Base-by-base conservation (phyloP, 2,797 vertebrate species). In the Eulemur mongoz region DNA sequence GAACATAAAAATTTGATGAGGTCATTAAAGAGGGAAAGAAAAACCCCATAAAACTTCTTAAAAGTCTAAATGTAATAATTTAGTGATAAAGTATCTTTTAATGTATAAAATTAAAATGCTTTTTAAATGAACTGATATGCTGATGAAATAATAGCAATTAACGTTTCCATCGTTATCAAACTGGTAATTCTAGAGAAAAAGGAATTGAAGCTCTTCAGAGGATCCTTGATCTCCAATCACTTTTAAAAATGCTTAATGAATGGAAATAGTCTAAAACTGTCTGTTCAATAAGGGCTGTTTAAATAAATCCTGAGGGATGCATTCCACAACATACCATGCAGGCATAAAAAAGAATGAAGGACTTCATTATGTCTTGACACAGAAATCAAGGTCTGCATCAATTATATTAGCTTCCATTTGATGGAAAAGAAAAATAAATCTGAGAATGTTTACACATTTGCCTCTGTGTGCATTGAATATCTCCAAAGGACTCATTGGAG, bases 41-140 rank as follows among this genome's bases (percentile, higher is more conserved):
- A 79, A 89, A 92, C 3, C 8, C 45, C 67, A 75, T 45, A 67
- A 96, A 88, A 57, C 20, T 43, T 78, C n/a, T 32, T 87, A n/a
- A 89, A 18, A 96, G 3, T 78, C 10, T 81, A 67, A 73, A 83
- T 69, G 22, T 73, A 50, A 81, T 61, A 22, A 54, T 90, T 80
- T 61, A 54, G 13, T 61, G 18, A 72, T 76, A 70, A 94, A 69
- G 1, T 80, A 54, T 50, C 32, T 96, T 92, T 89, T 86, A 85
- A 89, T 76, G 48, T 25, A 13, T 63, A 76, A 96, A 97, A 89
- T 83, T 87, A 72, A 93, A 75, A 93, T 61, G 25, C 17, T 72
- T 94, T 92, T 52, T 96, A 95, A 94, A 91, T 78, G 61, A 76
- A 81, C 40, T 67, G n/a, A 89, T 78, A 70, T 83, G 27, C 12